Percentiles rank a stretch among this genome's conserved stretches.
Conservation (phyloP, 2,888 invertebrate species). For the Drosophila trichaetosa region DNA sequence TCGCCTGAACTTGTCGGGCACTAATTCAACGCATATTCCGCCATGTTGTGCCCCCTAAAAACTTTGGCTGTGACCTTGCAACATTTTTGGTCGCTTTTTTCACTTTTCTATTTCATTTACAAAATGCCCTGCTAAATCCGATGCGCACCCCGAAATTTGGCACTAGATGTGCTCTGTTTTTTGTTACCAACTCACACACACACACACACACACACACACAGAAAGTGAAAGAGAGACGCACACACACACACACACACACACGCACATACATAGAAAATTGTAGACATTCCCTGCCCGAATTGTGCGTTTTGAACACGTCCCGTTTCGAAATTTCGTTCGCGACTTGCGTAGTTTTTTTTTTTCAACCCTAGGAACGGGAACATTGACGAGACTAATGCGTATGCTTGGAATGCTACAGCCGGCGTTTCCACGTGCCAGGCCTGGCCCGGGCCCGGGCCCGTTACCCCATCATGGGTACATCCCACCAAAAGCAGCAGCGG, state of each 20-base stretch:
- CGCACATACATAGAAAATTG: slow-evolving; percentile 2
- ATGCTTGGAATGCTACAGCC: slow-evolving; percentile 49
- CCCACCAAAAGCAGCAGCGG: slow-evolving; percentile 1
- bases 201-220: background rate
- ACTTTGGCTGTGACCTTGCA: slow-evolving; percentile 46
- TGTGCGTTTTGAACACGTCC: slow-evolving; percentile 48
- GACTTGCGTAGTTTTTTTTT: slow-evolving; percentile 44
- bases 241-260: slow-evolving; percentile 7
- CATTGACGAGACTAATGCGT: slow-evolving; percentile 47
- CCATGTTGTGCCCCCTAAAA: slow-evolving; percentile 3
- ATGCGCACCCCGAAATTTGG: slow-evolving; percentile 61
- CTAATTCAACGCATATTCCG: background rate
- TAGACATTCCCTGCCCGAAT: slow-evolving; percentile 49
- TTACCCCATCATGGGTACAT: slow-evolving; percentile 9
- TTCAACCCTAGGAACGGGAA: slow-evolving; percentile 44
- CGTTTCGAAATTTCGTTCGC: slow-evolving; percentile 43
- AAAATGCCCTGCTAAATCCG: slow-evolving; percentile 50
- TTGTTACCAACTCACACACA: slow-evolving; percentile 51
- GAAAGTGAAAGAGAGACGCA: slow-evolving; percentile 1
- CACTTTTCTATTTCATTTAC: slow-evolving; percentile 30
- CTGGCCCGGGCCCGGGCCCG: slow-evolving; percentile 22
- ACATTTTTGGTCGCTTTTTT: slow-evolving; percentile 8
- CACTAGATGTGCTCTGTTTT: slow-evolving; percentile 27
- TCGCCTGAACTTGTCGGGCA: background rate
- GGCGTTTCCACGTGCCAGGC: slow-evolving; percentile 19